Conservation (phyloP, 2,888 invertebrate species). For the Zele albiditarsus region DNA sequence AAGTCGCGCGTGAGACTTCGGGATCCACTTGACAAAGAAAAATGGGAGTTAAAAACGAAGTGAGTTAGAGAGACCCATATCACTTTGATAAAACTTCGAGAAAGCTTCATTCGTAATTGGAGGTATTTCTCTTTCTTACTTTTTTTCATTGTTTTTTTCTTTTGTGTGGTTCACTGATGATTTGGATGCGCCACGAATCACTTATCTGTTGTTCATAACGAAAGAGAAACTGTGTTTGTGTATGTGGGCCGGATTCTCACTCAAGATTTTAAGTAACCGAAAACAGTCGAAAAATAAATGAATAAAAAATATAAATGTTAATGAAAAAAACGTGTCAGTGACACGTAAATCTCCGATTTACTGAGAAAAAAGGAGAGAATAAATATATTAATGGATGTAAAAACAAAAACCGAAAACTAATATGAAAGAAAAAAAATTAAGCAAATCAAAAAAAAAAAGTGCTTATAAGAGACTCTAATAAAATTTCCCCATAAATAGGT, state of each 20-base stretch:
- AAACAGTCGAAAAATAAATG: conserved; percentile 4
- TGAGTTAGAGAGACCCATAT: conserved; percentile 1
- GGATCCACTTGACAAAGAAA: conserved; percentile 6
- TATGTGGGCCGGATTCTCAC: conserved; percentile 44
- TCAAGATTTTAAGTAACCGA: conserved; percentile 21
- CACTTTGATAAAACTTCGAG: conserved; percentile 11
- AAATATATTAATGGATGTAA: conserved; percentile 29
- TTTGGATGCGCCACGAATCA: conserved; percentile 2
- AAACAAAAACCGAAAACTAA: conserved; percentile 26
- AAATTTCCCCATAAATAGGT: conserved; percentile 50
- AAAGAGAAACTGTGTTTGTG: background rate
- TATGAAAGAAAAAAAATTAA: conserved; percentile 23
- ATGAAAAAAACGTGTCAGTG: conserved; percentile 38
- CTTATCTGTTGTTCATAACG: conserved; percentile 7
- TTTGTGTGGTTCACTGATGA: conserved; percentile 6
- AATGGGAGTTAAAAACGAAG: background rate
- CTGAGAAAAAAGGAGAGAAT: conserved; percentile 17
- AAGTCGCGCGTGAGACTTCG: background rate
- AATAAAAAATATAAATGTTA: conserved; percentile 20
- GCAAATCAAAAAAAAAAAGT: conserved; percentile 39
- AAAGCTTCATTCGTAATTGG: conserved; percentile 22
- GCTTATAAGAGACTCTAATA: conserved; percentile 51
- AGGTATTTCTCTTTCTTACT: background rate
- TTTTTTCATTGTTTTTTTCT: background rate
- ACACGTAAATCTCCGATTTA: conserved; percentile 34